These are phyloP conservation scores for Otus sunia DNA, from an alignment of 2,113 vertebrate species.

Conservation along the genomic window DNA sequence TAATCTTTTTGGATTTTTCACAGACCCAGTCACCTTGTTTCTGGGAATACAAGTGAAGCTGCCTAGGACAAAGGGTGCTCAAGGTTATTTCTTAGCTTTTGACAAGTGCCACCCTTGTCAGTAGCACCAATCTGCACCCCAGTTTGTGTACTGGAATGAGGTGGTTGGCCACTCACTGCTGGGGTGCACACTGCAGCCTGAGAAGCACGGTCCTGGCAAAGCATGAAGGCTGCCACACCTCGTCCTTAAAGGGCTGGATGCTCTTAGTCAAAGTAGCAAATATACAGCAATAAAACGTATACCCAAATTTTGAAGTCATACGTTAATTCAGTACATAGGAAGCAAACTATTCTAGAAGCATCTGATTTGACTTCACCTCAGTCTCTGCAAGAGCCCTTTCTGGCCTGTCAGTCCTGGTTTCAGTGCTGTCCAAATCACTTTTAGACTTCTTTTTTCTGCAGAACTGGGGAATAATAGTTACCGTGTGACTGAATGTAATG, in stretches of 20 bases:
- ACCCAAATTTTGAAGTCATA: neutral
- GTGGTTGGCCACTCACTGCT: neutral
- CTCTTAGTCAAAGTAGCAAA: neutral
- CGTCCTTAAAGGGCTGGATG: neutral
- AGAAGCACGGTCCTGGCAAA: neutral
- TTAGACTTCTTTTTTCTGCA: neutral
- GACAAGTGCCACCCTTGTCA: neutral
- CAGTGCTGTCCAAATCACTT: neutral
- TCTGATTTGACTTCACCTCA: neutral
- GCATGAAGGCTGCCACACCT: neutral
- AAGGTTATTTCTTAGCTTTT: neutral
- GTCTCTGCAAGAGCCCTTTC: neutral
- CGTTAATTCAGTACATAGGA: neutral
- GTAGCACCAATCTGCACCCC: neutral
- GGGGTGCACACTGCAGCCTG: neutral
- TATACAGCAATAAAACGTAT: neutral
- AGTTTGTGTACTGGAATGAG: neutral
- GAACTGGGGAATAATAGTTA: neutral
- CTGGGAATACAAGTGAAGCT: neutral
- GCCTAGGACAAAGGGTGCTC: neutral
- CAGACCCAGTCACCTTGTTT: neutral
- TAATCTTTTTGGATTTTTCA: conserved; percentile 2
- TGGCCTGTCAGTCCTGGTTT: neutral
- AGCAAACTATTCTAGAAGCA: neutral
- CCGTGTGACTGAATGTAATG: neutral